Base-by-base conservation (phyloP, 2,797 vertebrate genomes). In the Acipenser transmontanus region DNA sequence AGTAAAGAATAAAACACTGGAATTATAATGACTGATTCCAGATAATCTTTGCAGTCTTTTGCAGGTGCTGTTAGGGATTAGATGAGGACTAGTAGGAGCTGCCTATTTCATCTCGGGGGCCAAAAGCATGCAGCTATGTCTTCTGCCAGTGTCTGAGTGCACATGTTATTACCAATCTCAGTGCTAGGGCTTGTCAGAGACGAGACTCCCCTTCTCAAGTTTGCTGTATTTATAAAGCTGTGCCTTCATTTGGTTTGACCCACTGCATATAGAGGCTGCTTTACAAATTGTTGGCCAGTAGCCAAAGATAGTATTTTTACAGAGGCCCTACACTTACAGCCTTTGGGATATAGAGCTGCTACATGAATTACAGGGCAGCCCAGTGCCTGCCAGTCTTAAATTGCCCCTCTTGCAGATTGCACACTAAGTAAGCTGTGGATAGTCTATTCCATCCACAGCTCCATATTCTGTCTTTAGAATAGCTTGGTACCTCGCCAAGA, bases 251-350 rank as follows among this genome's bases (percentile, higher is more conserved):
- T 59, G 65, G 71, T 69, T 69, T 66, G 77, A 77, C 76, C 74
- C 17, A 9, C 63, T 62, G 71, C 64, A 57, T 62, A 47, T 63
- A 67, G 73, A 70, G 70, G 57, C 63, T 59, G 68, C 68, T 62
- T 66, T 65, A 63, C 59, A 65, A 71, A 65, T 66, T 54, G n/a
- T 52, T 77, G 78, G 78, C 71, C 1, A 7, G 7, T 60, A 61
- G 77, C 79, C 79, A 77, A 77, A 72, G 64, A 71, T 69, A 75
- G 71, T 77, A 78, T 80, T 79, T 77, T 72, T 62, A 64, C 69
- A 74, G 72, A 64, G 72, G 70, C 70, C 69, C 70, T 8, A 48
- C 47, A 68, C 49, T 34, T 64, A 56, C 68, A 62, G 72, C 68
- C 69, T 68, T 47, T 51, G 71, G 69, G 71, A 69, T 68, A 73